A percentile compares a stretch with the other conserved stretches of the same genome.
phyloP scores from a whole-genome alignment of 2,113 vertebrate species.

The Eurypyga helias region DNA sequence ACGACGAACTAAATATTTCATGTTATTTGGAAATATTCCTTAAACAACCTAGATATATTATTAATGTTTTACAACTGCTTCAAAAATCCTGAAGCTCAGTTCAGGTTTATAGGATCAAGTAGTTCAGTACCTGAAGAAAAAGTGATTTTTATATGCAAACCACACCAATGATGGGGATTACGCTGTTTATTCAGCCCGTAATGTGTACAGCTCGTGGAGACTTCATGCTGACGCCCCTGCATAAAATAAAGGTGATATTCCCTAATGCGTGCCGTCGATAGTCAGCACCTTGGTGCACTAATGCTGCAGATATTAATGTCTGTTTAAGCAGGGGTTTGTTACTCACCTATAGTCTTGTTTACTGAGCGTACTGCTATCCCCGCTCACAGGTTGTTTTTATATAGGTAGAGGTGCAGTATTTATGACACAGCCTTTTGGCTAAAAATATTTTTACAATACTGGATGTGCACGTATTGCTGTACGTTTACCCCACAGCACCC shows the following conservation, averaged over 20 bases:
- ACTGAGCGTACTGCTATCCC: neutral
- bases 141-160: constrained; percentile 32
- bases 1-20: constrained; percentile 78
- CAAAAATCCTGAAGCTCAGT: constrained; percentile 63
- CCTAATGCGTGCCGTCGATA: neutral
- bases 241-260: neutral
- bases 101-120: constrained; percentile 41
- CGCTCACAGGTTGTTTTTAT: neutral
- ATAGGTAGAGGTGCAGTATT: neutral
- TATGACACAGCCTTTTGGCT: neutral
- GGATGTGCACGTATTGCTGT: neutral
- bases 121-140: constrained; percentile 30
- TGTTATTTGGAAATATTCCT: constrained; percentile 82
- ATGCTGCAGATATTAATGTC: neutral
- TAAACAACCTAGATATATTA: constrained; percentile 82
- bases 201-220: neutral
- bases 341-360: neutral
- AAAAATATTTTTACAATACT: neutral
- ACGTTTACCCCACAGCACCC: neutral
- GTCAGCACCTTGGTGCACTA: neutral
- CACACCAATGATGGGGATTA: neutral
- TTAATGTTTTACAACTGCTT: constrained; percentile 79
- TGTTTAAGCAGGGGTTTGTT: neutral
- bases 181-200: neutral
- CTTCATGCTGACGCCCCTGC: neutral